Conservation (phyloP, 2,113 vertebrate genomes). For the Electrona antarctica region DNA sequence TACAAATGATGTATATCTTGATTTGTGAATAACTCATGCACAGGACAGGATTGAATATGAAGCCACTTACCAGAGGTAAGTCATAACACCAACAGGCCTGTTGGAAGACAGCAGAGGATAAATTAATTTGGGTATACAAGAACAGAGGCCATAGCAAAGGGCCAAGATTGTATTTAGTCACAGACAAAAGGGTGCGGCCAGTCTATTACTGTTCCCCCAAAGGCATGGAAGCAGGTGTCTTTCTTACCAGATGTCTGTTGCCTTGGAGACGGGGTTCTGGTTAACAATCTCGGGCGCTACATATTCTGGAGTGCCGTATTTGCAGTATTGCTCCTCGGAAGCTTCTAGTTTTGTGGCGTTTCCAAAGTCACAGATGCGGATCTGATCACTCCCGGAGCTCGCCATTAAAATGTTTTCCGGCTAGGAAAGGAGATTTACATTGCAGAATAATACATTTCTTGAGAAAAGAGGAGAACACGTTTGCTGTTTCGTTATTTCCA, state of each 20-base stretch:
- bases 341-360: constrained; percentile 84
- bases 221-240: constrained; percentile 41
- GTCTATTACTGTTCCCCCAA: constrained; percentile 6
- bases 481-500: not conserved
- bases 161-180: constrained; percentile 3
- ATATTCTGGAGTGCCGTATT: constrained; percentile 93
- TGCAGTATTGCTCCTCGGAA: constrained; percentile 87
- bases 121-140: not conserved
- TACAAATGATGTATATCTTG: no score
- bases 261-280: constrained; percentile 89
- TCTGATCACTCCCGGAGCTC: constrained; percentile 80
- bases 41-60: not conserved
- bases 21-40: not conserved
- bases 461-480: not conserved
- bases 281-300: constrained; percentile 93
- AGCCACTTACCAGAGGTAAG: constrained; percentile 90
- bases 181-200: constrained; percentile 9
- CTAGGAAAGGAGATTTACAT: constrained; percentile 59
- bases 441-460: not conserved
- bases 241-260: constrained; percentile 93
- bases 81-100: constrained; percentile 91
- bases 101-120: constrained; percentile 40
- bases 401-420: constrained; percentile 94
- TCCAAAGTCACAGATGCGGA: constrained; percentile 95
- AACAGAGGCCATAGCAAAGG: not conserved